Conservation (phyloP, 92 coral and sea anemone genomes). For the Zoanthus solanderi region DNA sequence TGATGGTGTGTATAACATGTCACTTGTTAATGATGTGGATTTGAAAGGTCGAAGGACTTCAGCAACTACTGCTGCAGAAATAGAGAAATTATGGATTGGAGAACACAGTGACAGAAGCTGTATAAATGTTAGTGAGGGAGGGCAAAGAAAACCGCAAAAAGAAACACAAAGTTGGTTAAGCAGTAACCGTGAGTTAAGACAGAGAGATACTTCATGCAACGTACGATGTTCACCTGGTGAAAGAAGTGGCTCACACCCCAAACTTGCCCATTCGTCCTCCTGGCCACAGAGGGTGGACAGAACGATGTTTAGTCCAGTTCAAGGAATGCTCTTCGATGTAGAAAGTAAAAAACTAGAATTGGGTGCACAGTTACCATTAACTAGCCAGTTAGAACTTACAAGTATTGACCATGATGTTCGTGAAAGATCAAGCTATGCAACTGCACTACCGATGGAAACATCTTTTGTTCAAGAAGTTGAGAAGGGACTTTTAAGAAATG, state of each 20-base stretch:
- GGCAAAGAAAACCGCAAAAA: slow-evolving; percentile 17
- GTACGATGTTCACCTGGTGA: not conserved
- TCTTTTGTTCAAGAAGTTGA: not conserved
- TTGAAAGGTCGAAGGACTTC: slow-evolving; percentile 7
- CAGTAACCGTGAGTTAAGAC: not conserved
- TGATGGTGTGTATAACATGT: not conserved
- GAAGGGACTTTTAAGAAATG: not conserved
- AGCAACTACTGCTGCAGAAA: not conserved
- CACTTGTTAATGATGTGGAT: not conserved
- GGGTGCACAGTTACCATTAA: not conserved
- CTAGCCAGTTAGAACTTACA: not conserved
- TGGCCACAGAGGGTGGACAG: slow-evolving; percentile 9
- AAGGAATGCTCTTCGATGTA: not conserved
- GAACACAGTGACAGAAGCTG: not conserved
- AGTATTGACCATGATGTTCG: not conserved
- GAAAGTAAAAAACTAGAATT: not conserved
- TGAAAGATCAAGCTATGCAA: not conserved
- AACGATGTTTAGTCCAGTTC: not conserved
- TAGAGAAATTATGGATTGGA: not conserved
- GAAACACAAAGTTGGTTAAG: slow-evolving; percentile 15
- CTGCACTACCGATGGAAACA: not conserved
- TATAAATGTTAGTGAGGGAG: not conserved
- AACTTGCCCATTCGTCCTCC: slow-evolving; percentile 21
- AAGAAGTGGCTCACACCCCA: slow-evolving; percentile 1
- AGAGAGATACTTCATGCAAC: not conserved